Evolutionary conservation across 1,140 invertebrate species (phyloP).

Genomic region (Drosophila willistoni): DNA sequence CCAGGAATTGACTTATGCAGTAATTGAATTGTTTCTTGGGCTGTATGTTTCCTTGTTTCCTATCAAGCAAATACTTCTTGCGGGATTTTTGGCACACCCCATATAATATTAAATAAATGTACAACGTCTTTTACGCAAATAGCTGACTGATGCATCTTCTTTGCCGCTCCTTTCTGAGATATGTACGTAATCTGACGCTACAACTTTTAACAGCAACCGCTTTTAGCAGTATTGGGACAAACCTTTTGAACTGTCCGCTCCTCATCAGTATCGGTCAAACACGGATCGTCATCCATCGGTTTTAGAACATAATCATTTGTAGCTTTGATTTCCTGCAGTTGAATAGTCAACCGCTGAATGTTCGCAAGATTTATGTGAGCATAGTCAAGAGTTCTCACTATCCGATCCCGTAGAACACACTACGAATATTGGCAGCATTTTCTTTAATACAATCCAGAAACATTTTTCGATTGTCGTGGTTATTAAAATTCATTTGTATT

Average conservation of each 20-base stretch:
- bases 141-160: no score
- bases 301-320: slow-evolving; percentile 17
- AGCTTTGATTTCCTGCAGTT: slow-evolving; percentile 44
- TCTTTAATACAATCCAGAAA: slow-evolving; percentile 47
- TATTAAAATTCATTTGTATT: slow-evolving; percentile 34
- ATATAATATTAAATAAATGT: no score
- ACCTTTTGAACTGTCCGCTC: not conserved
- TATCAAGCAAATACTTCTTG: no score
- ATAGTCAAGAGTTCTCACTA: slow-evolving; percentile 22
- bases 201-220: not conserved
- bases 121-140: no score
- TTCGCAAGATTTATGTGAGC: slow-evolving; percentile 23
- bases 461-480: slow-evolving; percentile 20
- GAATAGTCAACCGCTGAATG: slow-evolving; percentile 23
- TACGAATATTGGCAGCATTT: slow-evolving; percentile 47
- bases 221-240: not conserved
- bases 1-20: no score
- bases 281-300: not conserved
- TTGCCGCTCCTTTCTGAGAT: no score
- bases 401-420: slow-evolving; percentile 28
- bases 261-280: not conserved
- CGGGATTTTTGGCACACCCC: no score
- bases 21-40: no score
- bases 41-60: no score
- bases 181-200: not conserved